Base-by-base conservation (phyloP, 1,140 invertebrate genomes). In the Drosophila lacteicornis region DNA sequence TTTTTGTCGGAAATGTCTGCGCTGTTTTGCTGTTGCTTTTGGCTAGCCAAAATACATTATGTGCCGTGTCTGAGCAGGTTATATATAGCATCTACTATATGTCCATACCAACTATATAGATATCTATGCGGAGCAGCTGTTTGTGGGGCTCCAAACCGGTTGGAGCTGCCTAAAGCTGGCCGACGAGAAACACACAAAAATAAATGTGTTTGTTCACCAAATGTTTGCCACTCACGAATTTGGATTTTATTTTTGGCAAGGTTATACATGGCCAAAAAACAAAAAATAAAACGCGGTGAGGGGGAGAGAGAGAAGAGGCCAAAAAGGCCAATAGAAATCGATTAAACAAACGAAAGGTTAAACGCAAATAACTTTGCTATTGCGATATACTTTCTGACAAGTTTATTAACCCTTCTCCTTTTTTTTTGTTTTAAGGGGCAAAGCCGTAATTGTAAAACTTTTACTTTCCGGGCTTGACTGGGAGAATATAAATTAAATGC, bases 311-410 rank as follows among this genome's bases (percentile, higher is more conserved):
- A 55, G 36, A 40, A 55, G 13, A 45, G 30, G 36, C 43, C 53
- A 17, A 57, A 56, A 30, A 57, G 40, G 47, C 62, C 40, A 70
- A 70, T 51, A 57, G 55, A 79, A 90, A 88, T 88, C 84, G 84
- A 88, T 88, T 88, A 90, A 88, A 88, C 85, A 90, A 88, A 57
- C 77, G 81, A 90, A 88, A 88, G 84, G 85, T 90, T 84, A 88
- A 88, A 75, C 49, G 60, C 58, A 81, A 79, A 56, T 71, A 61
- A 36, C 51, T 38, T 57, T 25, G 51, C 13, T 50, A 47, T 62
- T 53, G 55, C 46, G 59, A 49, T 56, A 75, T 55, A 49, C 27
- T 51, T 59, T 73, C 15, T 43, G 68, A 38, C 56, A 80, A 87
- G 84, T 84, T 84, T 88, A 83, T 88, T 88, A 83, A 87, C 84